Conservation (phyloP, 2,888 invertebrate species). For the Hermaeophaga mercurialis region DNA sequence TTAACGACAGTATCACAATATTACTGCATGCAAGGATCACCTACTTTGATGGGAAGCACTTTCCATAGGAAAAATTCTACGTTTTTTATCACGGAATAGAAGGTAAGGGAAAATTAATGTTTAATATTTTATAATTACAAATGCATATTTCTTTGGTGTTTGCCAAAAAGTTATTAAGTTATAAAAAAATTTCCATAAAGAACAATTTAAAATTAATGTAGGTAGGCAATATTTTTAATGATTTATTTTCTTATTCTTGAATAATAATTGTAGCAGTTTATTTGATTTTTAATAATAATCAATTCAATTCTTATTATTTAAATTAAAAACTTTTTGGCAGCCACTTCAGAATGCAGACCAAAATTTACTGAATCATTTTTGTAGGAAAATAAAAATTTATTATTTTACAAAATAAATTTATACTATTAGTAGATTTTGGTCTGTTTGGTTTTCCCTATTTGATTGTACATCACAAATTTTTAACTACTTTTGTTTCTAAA, state of each 20-base stretch:
- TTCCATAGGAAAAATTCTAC: background rate
- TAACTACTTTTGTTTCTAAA: constrained; percentile 14
- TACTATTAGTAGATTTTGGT: too few relatives aligned
- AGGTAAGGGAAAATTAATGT: background rate
- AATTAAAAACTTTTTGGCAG: background rate
- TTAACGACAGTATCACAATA: background rate
- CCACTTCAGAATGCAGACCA: background rate
- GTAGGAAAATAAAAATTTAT: background rate
- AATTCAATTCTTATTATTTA: too few relatives aligned
- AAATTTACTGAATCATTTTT: background rate
- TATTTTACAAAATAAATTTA: constrained; percentile 1
- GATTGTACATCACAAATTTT: constrained; percentile 27
- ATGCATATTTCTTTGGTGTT: too few relatives aligned
- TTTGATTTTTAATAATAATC: too few relatives aligned
- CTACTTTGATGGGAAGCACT: constrained; percentile 6
- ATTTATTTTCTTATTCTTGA: too few relatives aligned
- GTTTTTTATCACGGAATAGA: constrained; percentile 2
- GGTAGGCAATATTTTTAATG: too few relatives aligned
- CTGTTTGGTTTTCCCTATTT: constrained; percentile 14
- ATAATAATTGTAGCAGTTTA: too few relatives aligned
- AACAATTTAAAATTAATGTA: too few relatives aligned
- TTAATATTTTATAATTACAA: background rate
- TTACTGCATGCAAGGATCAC: background rate
- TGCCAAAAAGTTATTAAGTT: too few relatives aligned
- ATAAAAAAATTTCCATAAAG: too few relatives aligned